A percentile compares a stretch with the other conserved stretches of the same genome.
Evolutionary conservation across 2,113 vertebrate species (phyloP).

Genomic region (Thunnus maccoyii): DNA sequence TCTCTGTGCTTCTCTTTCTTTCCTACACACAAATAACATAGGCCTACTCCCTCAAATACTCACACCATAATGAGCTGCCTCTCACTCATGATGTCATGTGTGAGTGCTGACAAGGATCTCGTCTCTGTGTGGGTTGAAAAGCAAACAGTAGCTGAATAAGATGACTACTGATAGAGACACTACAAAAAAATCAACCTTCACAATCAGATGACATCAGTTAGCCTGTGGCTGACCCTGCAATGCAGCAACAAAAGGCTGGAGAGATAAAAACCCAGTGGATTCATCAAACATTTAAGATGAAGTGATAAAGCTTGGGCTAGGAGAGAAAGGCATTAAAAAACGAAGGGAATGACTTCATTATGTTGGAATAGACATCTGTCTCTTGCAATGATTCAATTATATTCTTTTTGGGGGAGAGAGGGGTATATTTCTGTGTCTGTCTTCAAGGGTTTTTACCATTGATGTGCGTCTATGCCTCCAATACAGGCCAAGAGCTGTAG

Average conservation of each 20-base stretch:
- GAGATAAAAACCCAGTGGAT: constrained; percentile 45
- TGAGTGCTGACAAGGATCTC: constrained; percentile 75
- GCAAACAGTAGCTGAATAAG: constrained; percentile 69
- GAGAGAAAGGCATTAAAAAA: constrained; percentile 21
- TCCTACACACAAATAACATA: not conserved
- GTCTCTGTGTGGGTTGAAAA: constrained; percentile 64
- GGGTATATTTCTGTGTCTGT: constrained; percentile 6
- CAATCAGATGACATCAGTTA: constrained; percentile 76
- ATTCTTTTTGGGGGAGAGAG: not conserved
- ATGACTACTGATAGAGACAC: constrained; percentile 63
- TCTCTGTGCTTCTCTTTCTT: constrained; percentile 5
- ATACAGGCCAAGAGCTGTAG: constrained; percentile 26
- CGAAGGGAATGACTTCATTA: constrained; percentile 44
- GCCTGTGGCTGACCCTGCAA: constrained; percentile 46
- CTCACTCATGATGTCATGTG: constrained; percentile 76
- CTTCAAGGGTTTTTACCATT: not conserved
- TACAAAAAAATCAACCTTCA: constrained; percentile 51
- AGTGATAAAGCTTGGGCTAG: constrained; percentile 40
- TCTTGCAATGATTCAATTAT: constrained; percentile 6
- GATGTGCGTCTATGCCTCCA: constrained; percentile 24
- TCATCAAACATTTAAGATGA: constrained; percentile 51
- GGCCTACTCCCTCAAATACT: not conserved
- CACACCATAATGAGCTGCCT: constrained; percentile 51
- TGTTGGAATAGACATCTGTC: constrained; percentile 24
- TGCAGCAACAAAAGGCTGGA: constrained; percentile 28